Evolutionary conservation across 1,140 invertebrate genomes (phyloP), one percentile per base, ranked within the genome.

Genomic region (Drosophila ficusphila): DNA sequence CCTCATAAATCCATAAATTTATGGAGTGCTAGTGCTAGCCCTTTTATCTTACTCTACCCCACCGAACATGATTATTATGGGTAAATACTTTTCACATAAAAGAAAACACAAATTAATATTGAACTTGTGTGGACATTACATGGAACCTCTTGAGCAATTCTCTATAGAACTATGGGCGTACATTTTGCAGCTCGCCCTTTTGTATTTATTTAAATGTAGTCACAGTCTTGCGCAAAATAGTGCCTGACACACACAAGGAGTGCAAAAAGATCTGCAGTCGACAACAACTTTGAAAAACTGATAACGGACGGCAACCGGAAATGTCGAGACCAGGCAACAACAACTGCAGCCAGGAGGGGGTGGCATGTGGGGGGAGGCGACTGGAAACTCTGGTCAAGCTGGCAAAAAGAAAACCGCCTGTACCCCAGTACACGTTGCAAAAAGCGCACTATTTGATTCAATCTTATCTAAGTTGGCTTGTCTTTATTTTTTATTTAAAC

Each of bases 271-370:
- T 52, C 61, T 53, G 48, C 44, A 78, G 49, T 61, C 75, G 54
- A 67, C 79, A 71, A 71, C 76, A 79, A 85, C 31, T 79, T 71
- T 61, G 36, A 57, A 31, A 25, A 46, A 73, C 78, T 81, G 78
- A 81, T 81, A 82, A 81, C 36, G 61, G 44, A 77, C 68, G 60
- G 78, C 78, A 82, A 77, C 78, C 68, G 78, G 78, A 82, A 82
- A 64, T 79, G 78, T 82, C 56, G 78, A 39, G 49, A 52, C 61
- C 46, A 65, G 56, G 51, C 38, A 65, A 29, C 42, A 49, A 38
- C 7, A 42, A 31, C 61, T 42, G 46, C 25, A 62, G 33, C 19
- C 19, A 72, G 29, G 44, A 11, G 23, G 12, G n/a, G 58, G 46
- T 48, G 31, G 29, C 41, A 38, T 31, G 11, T 31, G 25, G 21